Percentiles rank a stretch among this genome's conserved stretches.
Conservation (phyloP, 2,797 vertebrate genomes). For the Poeciliopsis turneri region DNA sequence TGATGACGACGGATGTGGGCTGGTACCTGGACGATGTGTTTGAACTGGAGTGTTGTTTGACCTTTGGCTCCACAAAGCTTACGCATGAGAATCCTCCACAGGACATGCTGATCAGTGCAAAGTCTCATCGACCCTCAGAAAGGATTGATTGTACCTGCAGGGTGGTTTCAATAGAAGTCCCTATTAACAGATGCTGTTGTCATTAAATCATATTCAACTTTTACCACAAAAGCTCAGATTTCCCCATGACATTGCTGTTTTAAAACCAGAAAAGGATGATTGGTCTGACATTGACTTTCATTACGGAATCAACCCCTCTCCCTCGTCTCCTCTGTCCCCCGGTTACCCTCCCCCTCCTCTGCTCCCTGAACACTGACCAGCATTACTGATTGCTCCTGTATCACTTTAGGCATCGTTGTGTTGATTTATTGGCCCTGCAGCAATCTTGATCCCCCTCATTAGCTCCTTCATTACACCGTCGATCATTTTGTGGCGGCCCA, state of each 20-base stretch:
- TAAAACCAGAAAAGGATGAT: conserved; percentile 40
- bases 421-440: conserved; percentile 80
- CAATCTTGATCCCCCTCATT: conserved; percentile 80
- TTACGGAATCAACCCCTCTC: conserved; percentile 27
- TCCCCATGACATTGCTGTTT: conserved; percentile 12
- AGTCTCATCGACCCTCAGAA: conserved; percentile 61
- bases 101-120: conserved; percentile 63
- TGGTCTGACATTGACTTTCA: conserved; percentile 64
- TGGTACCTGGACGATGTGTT: conserved; percentile 25
- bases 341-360: conserved; percentile 2
- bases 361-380: conserved; percentile 65
- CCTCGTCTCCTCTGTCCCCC: conserved; percentile 11
- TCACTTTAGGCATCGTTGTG: conserved; percentile 72
- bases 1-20: conserved; percentile 46
- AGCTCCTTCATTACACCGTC: conserved; percentile 80
- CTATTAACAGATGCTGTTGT: conserved; percentile 21
- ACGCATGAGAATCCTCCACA: conserved; percentile 51
- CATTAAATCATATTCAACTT: conserved; percentile 13
- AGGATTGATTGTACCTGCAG: conserved; percentile 51
- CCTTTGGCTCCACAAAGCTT: conserved; percentile 64
- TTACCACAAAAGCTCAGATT: conserved; percentile 1
- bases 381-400: conserved; percentile 71
- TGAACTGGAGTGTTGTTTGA: conserved; percentile 52
- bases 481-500: conserved; percentile 67
- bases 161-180: conserved; percentile 30